phyloP scores from a whole-genome alignment of 2,888 invertebrate genomes.

The Microctonus brassicae region DNA sequence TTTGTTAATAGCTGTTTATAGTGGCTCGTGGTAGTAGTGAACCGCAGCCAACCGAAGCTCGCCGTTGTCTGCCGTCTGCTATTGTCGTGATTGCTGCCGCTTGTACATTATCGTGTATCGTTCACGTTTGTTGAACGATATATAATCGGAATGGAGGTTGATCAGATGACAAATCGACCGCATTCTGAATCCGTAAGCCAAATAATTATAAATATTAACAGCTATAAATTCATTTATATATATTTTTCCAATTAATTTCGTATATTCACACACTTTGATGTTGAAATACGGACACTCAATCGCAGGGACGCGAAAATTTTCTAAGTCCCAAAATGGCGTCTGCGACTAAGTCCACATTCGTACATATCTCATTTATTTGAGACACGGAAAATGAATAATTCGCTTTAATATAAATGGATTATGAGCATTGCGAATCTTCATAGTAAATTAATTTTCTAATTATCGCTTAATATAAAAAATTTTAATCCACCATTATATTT shows the following conservation, averaged over 20 bases:
- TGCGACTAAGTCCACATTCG: slow-evolving; percentile 76
- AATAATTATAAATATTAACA: slow-evolving; percentile 30
- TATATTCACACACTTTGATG: slow-evolving; percentile 68
- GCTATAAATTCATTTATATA: slow-evolving; percentile 43
- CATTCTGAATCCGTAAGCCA: slow-evolving; percentile 62
- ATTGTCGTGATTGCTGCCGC: neutral
- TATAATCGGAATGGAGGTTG: slow-evolving; percentile 64
- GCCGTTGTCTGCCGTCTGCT: slow-evolving; percentile 3
- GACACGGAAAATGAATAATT: neutral
- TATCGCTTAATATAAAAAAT: neutral
- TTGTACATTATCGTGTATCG: neutral
- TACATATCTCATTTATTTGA: neutral
- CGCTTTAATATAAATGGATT: neutral
- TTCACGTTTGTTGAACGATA: neutral
- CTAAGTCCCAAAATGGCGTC: slow-evolving; percentile 93
- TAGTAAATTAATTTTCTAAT: neutral
- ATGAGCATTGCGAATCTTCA: neutral
- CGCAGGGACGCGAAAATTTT: slow-evolving; percentile 74
- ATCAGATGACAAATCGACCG: slow-evolving; percentile 55
- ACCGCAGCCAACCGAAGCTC: slow-evolving; percentile 1
- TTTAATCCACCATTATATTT: neutral
- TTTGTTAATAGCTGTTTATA: neutral
- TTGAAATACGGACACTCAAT: slow-evolving; percentile 69
- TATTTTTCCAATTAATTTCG: slow-evolving; percentile 43
- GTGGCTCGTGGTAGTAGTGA: neutral